Percentiles rank a stretch among this genome's conserved stretches.
phyloP scores from a whole-genome alignment of 2,113 vertebrate genomes.

The Ptychochromis oligacanthus region DNA sequence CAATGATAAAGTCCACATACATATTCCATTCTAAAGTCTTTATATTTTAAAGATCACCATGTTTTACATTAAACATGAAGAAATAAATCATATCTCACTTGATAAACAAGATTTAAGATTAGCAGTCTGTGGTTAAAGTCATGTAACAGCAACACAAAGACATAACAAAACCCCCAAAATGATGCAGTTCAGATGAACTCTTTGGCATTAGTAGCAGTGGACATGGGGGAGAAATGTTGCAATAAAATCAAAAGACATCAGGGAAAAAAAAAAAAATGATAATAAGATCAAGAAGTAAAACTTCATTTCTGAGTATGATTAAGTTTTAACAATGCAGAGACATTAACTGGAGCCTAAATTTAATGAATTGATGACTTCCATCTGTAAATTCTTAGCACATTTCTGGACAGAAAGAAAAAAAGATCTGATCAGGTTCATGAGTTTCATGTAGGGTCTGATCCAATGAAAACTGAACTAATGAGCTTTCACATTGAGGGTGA shows the following conservation, averaged over 20 bases:
- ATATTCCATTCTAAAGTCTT: background rate
- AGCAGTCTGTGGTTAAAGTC: too few relatives aligned
- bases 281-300: background rate
- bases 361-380: background rate
- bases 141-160: too few relatives aligned
- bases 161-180: too few relatives aligned
- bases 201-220: too few relatives aligned
- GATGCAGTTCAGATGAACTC: too few relatives aligned
- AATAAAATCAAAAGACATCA: too few relatives aligned
- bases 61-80: too few relatives aligned
- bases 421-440: background rate
- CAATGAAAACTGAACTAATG: background rate
- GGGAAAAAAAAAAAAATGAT: too few relatives aligned
- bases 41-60: too few relatives aligned
- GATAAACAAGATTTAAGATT: too few relatives aligned
- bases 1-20: background rate
- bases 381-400: fast-evolving
- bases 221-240: too few relatives aligned
- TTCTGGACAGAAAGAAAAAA: background rate
- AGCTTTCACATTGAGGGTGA: background rate
- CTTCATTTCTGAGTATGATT: background rate
- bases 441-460: constrained; percentile 5
- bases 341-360: background rate
- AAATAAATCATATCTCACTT: too few relatives aligned
- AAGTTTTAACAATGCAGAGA: background rate